Base-by-base conservation (phyloP, 92 coral and sea anemone genomes). In the Epizoanthus scotinus region DNA sequence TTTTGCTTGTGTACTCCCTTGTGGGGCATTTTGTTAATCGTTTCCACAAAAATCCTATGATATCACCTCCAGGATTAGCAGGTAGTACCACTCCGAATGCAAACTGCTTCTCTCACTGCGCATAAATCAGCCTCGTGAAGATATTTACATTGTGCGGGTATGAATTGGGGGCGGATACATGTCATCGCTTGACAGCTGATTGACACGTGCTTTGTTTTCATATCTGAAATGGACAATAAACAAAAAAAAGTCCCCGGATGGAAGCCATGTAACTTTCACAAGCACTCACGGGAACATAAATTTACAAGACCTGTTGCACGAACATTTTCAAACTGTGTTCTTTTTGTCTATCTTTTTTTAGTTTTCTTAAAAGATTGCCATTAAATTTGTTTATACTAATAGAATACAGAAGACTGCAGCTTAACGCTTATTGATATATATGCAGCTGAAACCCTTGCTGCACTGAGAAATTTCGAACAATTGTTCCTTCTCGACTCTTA, bases 1-100 rank as follows among this genome's bases (percentile, higher is more conserved):
- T 95, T 95, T 83, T 95, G 97, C 38, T 83, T 88, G 47, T 83
- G 93, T 81, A 88, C 96, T 66, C 92, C 93, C 28, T 94, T 88
- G 86, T 93, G 97, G 42, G 99, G 99, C 99, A 95, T 95, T 70
- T 73, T 89, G 78, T 25, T 26, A 72, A 63, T 36, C 77, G 57
- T 50, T 73, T 81, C 61, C 89, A 19, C 79, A 65, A 82, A 52
- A 83, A 87, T 70, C 57, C 66, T 40, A 83, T 90, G 84, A 89
- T 88, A 91, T 89, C 93, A 89, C 70, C 36, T 73, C 89, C 84
- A 64, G 82, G 79, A 80, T 87, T 85, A 79, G 80, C 93, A 81
- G 40, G 40, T 34, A 78, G 73, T 50, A 86, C 64, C 22, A 49
- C 74, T 47, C 70, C 79, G 56, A 86, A 60, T 70, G 65, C 84